phyloP scores from a whole-genome alignment of 2,113 vertebrate genomes.

The Gorsachius goisagi region DNA sequence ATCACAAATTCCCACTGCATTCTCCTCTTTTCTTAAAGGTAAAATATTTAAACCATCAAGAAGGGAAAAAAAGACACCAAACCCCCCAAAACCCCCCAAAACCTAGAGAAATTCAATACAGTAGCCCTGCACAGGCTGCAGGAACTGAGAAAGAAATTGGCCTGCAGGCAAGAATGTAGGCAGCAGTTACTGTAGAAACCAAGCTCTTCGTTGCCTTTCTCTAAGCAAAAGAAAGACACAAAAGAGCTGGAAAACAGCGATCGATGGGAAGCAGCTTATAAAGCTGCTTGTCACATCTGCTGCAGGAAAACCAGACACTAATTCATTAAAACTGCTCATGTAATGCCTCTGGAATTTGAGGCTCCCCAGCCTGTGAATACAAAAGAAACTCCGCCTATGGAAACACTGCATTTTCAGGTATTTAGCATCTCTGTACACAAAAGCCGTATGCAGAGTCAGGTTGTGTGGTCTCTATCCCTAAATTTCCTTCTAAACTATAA shows the following conservation, averaged over 20 bases:
- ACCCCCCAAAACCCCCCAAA: not conserved
- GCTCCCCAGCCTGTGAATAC: slow-evolving; percentile 66
- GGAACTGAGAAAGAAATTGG: slow-evolving; percentile 51
- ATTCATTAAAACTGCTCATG: slow-evolving; percentile 76
- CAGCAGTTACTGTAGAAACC: slow-evolving; percentile 78
- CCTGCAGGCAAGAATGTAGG: slow-evolving; percentile 68
- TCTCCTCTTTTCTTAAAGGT: not conserved
- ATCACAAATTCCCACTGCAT: not conserved
- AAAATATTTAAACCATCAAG: slow-evolving; percentile 36
- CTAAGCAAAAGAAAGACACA: slow-evolving; percentile 71
- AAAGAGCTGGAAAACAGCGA: slow-evolving; percentile 71
- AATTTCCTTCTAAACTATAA: slow-evolving; percentile 26
- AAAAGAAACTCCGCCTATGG: slow-evolving; percentile 74
- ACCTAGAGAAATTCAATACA: slow-evolving; percentile 49
- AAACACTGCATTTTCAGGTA: slow-evolving; percentile 65
- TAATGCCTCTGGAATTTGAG: slow-evolving; percentile 79
- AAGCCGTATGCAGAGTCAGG: slow-evolving; percentile 19
- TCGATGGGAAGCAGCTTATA: slow-evolving; percentile 74
- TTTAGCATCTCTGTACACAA: slow-evolving; percentile 67
- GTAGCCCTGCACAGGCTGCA: slow-evolving; percentile 52
- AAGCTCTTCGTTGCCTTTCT: slow-evolving; percentile 66
- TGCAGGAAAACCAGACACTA: slow-evolving; percentile 74
- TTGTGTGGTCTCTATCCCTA: slow-evolving; percentile 54
- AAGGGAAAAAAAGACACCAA: not conserved
- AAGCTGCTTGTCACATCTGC: slow-evolving; percentile 76